Base-by-base conservation (phyloP, 92 coral and sea anemone species). In the Porites cylindrica region DNA sequence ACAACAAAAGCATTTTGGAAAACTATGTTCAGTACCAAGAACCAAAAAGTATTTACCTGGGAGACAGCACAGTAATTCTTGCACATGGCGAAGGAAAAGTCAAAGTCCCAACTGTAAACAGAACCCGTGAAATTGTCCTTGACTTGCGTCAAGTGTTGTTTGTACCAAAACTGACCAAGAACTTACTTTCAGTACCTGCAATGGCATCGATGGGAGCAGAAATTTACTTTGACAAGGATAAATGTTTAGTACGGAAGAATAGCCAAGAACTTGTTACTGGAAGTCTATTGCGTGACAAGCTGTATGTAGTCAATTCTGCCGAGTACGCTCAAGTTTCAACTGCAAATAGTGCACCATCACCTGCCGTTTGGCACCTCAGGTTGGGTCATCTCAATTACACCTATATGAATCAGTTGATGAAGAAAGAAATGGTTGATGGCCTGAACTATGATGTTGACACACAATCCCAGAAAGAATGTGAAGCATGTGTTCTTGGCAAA, bases 341-440 rank as follows among this genome's bases (percentile, higher is more conserved):
- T 58, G 68, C 93, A 61, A 32, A 82, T 52, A 64, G 67, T 79
- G 74, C 50, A 67, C 94, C 89, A 70, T 70, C 91, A 56, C 85
- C 60, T 73, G 92, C 72, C 80, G 83, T 84, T 77, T 93, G 92
- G 94, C 96, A 90, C 83, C 10, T 8, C 78, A 75, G 88, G 68
- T 54, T 82, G 61, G 93, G 90, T 77, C 91, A 93, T 86, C 75
- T 86, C 60, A 86, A 90, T 85, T 77, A 93, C 75, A 68, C 77
- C 76, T 88, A 80, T 53, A 50, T 66, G 8, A 24, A 80, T 60
- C 85, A 80, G 67, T 72, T 91, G 86, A 58, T 66, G 50, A 56
- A 78, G 72, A 87, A 84, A 54, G 59, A 54, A 54, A 54, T 54
- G 59, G 59, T 54, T 54, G 59, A 83, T 79, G 93, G 91, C 21